phyloP scores from a whole-genome alignment of 2,797 vertebrate genomes.

The Falco peregrinus region DNA sequence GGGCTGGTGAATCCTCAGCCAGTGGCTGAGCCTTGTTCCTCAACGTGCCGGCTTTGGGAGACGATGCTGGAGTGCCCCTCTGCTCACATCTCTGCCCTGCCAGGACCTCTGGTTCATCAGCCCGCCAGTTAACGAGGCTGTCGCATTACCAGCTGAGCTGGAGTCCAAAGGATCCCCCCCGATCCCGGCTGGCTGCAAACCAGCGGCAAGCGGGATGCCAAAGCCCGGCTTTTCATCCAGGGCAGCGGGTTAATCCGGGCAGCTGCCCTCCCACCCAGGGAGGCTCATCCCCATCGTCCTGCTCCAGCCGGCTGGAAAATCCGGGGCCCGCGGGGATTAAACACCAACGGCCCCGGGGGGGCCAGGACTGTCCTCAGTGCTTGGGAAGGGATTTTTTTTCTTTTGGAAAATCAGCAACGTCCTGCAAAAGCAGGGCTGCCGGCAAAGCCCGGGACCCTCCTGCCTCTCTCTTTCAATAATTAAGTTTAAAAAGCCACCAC shows the following conservation, averaged over 20 bases:
- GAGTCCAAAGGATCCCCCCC: not conserved
- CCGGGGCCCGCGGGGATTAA: not conserved
- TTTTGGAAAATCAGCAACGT: conserved; percentile 3
- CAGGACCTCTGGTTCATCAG: not conserved
- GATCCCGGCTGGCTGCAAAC: not conserved
- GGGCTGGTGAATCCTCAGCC: not conserved
- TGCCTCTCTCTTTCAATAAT: not conserved
- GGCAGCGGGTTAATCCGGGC: not conserved
- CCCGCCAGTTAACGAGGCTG: not conserved
- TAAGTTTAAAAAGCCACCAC: not conserved
- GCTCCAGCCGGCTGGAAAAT: not conserved
- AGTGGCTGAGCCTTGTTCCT: not conserved
- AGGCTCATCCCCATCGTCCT: not conserved
- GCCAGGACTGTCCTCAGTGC: not conserved
- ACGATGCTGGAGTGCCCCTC: rapidly evolving
- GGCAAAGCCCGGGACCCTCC: not conserved
- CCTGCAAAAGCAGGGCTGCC: not conserved
- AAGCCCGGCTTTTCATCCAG: not conserved
- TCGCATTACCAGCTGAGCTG: not conserved
- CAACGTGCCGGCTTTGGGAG: rapidly evolving
- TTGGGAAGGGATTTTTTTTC: not conserved
- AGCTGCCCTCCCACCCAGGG: conserved; percentile 27
- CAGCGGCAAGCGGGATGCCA: not conserved
- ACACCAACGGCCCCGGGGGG: not conserved
- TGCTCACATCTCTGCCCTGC: not conserved